These are phyloP conservation scores for Oncorhynchus masou DNA, from an alignment of 2,113 vertebrate species.

Conservation along the genomic window DNA sequence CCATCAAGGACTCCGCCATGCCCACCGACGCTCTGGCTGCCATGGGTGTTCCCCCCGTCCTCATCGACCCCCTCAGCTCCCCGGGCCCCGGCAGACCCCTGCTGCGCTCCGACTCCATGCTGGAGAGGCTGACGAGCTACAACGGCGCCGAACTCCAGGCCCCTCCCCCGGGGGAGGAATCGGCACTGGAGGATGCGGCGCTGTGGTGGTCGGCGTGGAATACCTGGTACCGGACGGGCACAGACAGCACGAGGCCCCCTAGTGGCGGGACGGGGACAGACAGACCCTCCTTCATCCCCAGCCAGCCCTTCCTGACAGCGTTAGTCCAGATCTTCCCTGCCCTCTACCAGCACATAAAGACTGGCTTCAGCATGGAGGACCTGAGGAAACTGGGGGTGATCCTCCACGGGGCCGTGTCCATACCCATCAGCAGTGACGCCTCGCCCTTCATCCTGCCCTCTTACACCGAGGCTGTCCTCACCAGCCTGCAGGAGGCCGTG, in stretches of 20 bases:
- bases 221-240: constrained; percentile 93
- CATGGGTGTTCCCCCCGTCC: constrained; percentile 82
- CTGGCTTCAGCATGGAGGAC: constrained; percentile 95
- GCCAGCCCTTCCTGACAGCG: constrained; percentile 97
- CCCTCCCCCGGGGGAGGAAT: constrained; percentile 82
- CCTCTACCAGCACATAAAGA: constrained; percentile 96
- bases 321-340: constrained; percentile 97
- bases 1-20: constrained; percentile 86
- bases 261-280: constrained; percentile 69
- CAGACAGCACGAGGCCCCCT: constrained; percentile 91
- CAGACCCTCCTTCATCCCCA: constrained; percentile 93
- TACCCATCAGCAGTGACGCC: constrained; percentile 97
- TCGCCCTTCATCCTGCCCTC: constrained; percentile 98
- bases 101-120: constrained; percentile 87
- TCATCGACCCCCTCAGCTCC: constrained; percentile 83
- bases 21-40: constrained; percentile 79
- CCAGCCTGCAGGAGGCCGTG: constrained; percentile 94
- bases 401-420: constrained; percentile 92
- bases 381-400: constrained; percentile 92
- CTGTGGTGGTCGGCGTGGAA: constrained; percentile 99
- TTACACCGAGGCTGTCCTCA: constrained; percentile 95
- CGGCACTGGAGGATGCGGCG: constrained; percentile 84
- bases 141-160: constrained; percentile 62
- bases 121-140: constrained; percentile 84
- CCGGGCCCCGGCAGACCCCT: constrained; percentile 85